Percentiles rank a stretch among this genome's conserved stretches.
Evolutionary conservation across 2,888 invertebrate genomes (phyloP).

Genomic region (Leptogaster cylindrica): DNA sequence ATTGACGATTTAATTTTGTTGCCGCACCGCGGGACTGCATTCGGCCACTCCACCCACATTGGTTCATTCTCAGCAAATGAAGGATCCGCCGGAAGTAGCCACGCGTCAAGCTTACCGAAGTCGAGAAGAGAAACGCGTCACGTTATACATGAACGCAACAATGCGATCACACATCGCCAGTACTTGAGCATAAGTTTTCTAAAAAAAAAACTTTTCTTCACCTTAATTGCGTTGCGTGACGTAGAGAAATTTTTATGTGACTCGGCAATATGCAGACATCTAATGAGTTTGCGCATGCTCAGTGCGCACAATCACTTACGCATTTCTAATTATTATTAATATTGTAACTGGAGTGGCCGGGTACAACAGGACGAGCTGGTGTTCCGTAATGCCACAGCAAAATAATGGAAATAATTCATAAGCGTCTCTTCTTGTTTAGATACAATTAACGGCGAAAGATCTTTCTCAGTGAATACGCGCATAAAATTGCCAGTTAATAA

Average conservation of each 20-base stretch:
- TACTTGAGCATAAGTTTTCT: constrained; percentile 9
- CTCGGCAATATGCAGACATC: constrained; percentile 1
- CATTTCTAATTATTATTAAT: constrained; percentile 35
- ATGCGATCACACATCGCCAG: neutral
- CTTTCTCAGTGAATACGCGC: constrained; percentile 51
- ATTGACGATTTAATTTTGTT: constrained; percentile 18
- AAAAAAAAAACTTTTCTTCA: neutral
- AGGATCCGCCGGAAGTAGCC: constrained; percentile 3
- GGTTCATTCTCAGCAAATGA: neutral
- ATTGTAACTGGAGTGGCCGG: constrained; percentile 2
- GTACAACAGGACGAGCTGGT: neutral
- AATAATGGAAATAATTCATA: constrained; percentile 37
- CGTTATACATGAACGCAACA: neutral
- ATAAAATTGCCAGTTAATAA: constrained; percentile 51
- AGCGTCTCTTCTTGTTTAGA: constrained; percentile 28
- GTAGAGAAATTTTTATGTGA: constrained; percentile 21
- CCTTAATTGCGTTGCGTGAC: constrained; percentile 30
- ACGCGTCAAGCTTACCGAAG: neutral
- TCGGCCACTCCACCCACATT: neutral
- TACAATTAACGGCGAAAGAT: constrained; percentile 43
- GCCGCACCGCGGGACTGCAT: neutral
- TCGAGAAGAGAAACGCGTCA: neutral
- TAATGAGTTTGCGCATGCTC: neutral
- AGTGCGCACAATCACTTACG: constrained; percentile 24
- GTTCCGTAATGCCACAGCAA: neutral